Evolutionary conservation across 2,888 invertebrate genomes (phyloP), one percentile per base, ranked within the genome.

Genomic region (Zelleria hepariella): DNA sequence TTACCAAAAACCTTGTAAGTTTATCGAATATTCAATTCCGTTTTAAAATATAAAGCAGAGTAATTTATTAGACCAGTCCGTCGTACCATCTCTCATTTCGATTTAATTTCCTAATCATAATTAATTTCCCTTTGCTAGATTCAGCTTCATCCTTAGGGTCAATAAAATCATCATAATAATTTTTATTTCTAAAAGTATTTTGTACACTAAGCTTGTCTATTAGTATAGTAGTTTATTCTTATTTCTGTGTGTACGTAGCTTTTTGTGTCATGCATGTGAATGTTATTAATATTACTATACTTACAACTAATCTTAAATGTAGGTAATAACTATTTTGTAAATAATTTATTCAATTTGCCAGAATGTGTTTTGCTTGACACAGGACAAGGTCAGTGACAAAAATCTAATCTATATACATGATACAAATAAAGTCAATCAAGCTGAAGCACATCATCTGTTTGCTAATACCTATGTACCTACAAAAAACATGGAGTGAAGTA

Each of bases 181-280:
- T 20, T 32, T 20, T 18, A 2, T 18, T 21, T 55, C 8, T 10
- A 15, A 8, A 55, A 32, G 65, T 59, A 42, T 42, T 42, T 42
- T 42, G 66, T 63, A 62, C 63, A 72, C 58, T 58, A 32, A 72
- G 82, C 82, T 82, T 82, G 72, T 78, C 73, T 77, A 67, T 67
- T 80, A 78, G 72, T 69, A 15, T 76, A 75, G 72, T 65, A 61
- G 69, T 69, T 73, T 71, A 65, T 65, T 48, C 48, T 2, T 59
- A 18, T 72, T 72, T 70, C 66, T 76, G 68, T 71, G 68, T 75
- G 68, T 71, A 67, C 67, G 73, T 73, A 72, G 68, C 73, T 75
- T 71, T 67, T 65, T 69, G 68, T 69, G 67, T 73, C 57, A 47
- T 81, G 86, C 84, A 86, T 82, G 84, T 69, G 69, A 61, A 67